A percentile compares a stretch with the other conserved stretches of the same genome.
phyloP scores from a whole-genome alignment of 2,797 vertebrate species.

The Leptoclinus maculatus region DNA sequence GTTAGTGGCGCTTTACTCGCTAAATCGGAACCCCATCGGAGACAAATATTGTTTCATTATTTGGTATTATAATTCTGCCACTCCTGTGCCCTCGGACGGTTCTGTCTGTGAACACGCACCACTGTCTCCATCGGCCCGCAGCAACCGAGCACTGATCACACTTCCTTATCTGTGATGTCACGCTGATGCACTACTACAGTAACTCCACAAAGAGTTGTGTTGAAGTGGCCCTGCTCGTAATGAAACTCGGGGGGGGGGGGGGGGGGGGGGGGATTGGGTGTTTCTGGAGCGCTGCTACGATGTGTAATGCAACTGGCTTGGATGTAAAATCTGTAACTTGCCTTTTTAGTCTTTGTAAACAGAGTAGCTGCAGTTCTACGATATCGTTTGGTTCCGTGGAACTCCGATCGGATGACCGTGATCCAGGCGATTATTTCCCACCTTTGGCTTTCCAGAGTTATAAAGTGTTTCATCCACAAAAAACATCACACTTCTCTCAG shows the following conservation, averaged over 20 bases:
- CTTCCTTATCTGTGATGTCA: conserved; percentile 64
- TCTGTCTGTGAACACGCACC: conserved; percentile 55
- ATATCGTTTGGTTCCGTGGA: neutral
- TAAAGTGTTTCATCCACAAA: conserved; percentile 14
- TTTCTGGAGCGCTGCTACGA: neutral
- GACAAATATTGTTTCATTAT: conserved; percentile 31
- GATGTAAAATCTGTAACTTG: conserved; percentile 11
- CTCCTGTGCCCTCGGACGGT: conserved; percentile 57
- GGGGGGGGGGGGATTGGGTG: neutral
- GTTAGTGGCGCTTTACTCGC: conserved; percentile 4
- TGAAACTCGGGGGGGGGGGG: conserved; percentile 4
- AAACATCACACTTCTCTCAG: neutral
- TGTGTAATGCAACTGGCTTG: neutral
- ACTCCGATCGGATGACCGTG: neutral
- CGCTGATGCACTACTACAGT: conserved; percentile 42
- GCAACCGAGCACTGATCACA: conserved; percentile 45
- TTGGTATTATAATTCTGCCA: conserved; percentile 34
- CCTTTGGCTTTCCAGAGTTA: neutral
- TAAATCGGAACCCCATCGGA: neutral
- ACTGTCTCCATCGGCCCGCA: conserved; percentile 55
- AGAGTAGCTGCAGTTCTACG: neutral
- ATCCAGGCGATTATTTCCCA: neutral
- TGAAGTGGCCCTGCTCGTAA: neutral
- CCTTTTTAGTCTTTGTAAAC: neutral
- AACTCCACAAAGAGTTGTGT: conserved; percentile 35